phyloP scores from a whole-genome alignment of 2,113 vertebrate species.

The Syrmaticus mikado region DNA sequence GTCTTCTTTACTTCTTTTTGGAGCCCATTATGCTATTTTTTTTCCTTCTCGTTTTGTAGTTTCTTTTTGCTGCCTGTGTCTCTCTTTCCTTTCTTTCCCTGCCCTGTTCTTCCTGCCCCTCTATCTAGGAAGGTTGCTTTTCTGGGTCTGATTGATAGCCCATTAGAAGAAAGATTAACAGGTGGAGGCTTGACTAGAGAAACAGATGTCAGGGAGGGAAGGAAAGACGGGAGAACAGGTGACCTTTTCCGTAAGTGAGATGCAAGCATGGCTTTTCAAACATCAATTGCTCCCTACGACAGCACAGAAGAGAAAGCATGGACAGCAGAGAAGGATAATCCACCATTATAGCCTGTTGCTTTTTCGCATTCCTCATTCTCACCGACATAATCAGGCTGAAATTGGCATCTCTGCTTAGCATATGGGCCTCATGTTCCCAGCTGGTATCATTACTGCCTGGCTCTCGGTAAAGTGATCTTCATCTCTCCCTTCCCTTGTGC shows the following conservation, averaged over 20 bases:
- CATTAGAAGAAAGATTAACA: constrained; percentile 75
- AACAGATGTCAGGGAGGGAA: constrained; percentile 65
- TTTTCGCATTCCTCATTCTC: constrained; percentile 30
- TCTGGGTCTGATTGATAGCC: constrained; percentile 63
- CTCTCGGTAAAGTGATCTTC: background rate
- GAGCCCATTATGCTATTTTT: background rate
- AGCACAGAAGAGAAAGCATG: background rate
- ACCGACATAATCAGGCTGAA: constrained; percentile 20
- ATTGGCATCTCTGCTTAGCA: constrained; percentile 30
- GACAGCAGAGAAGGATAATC: background rate
- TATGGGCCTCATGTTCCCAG: background rate
- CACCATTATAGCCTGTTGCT: background rate
- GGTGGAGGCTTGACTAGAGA: constrained; percentile 61
- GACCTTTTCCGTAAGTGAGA: constrained; percentile 68
- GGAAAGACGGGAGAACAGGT: constrained; percentile 8
- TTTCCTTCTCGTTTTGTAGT: background rate
- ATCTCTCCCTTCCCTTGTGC: background rate
- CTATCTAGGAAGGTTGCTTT: constrained; percentile 38
- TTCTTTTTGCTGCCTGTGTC: background rate
- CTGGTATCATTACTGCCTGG: background rate
- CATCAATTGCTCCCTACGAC: background rate
- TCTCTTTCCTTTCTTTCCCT: background rate
- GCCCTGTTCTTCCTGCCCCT: background rate
- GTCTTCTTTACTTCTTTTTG: background rate
- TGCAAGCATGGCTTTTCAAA: constrained; percentile 51